Conservation (phyloP, 2,113 vertebrate genomes). For the Geococcyx californianus region DNA sequence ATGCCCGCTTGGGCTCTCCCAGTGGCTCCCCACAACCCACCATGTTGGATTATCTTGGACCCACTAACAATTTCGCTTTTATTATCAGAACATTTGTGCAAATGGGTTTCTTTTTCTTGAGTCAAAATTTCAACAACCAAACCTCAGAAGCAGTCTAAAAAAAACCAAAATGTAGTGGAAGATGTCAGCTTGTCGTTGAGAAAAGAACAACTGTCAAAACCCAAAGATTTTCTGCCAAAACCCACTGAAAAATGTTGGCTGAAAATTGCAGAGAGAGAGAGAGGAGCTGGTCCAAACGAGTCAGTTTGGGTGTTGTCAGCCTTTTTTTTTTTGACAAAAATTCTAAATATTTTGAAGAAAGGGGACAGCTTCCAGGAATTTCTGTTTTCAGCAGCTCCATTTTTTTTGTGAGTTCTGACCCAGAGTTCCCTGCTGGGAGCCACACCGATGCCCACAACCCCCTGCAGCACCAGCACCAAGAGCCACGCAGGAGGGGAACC, state of each 20-base stretch:
- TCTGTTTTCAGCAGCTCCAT: background rate
- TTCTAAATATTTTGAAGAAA: slow-evolving; percentile 43
- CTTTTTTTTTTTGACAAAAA: slow-evolving; percentile 32
- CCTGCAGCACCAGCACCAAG: fast-evolving
- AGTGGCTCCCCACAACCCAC: fast-evolving
- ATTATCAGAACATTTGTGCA: background rate
- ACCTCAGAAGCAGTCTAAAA: background rate
- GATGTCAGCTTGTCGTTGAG: slow-evolving; percentile 42
- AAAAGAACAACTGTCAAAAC: slow-evolving; percentile 67
- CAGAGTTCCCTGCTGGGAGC: background rate
- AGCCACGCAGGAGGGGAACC: fast-evolving
- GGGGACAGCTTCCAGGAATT: background rate
- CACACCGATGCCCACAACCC: fast-evolving
- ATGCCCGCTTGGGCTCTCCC: background rate
- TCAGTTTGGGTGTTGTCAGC: slow-evolving; percentile 40
- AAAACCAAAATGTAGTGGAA: background rate
- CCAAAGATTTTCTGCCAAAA: slow-evolving; percentile 56
- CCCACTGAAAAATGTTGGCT: slow-evolving; percentile 32
- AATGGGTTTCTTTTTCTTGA: background rate
- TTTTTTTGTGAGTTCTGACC: background rate
- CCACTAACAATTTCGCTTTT: background rate
- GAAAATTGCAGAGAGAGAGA: background rate
- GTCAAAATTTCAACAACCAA: background rate
- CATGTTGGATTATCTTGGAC: fast-evolving
- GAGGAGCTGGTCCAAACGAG: slow-evolving; percentile 28